Evolutionary conservation across 1,140 invertebrate genomes (phyloP).

Genomic region (Cydia strobilella): DNA sequence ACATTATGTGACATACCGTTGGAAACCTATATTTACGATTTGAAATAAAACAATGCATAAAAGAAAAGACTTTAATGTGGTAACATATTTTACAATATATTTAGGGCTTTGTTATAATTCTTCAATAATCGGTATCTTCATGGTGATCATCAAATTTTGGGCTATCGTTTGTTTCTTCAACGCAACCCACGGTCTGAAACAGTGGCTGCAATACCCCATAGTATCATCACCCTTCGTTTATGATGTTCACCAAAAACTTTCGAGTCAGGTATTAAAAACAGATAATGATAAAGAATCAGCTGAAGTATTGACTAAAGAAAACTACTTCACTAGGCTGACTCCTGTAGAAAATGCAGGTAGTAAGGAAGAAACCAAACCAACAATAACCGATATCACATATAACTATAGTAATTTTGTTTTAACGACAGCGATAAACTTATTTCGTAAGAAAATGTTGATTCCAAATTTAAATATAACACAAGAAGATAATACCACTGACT

Average conservation of each 20-base stretch:
- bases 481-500: not conserved
- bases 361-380: not conserved
- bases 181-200: not conserved
- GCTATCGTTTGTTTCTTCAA: not conserved
- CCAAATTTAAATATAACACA: not conserved
- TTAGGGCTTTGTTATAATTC: not conserved
- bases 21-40: not conserved
- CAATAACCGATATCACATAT: not conserved
- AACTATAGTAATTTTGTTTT: constrained; percentile 5
- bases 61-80: not conserved
- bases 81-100: not conserved
- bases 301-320: not conserved
- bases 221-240: not conserved
- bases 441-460: not conserved
- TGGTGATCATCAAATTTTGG: not conserved
- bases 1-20: not conserved
- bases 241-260: not conserved
- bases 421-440: constrained; percentile 7
- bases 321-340: not conserved
- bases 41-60: constrained; percentile 18
- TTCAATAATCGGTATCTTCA: not conserved
- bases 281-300: not conserved
- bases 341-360: not conserved
- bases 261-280: not conserved
- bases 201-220: not conserved